phyloP scores from a whole-genome alignment of 2,888 invertebrate species.

The Plusia festucae region DNA sequence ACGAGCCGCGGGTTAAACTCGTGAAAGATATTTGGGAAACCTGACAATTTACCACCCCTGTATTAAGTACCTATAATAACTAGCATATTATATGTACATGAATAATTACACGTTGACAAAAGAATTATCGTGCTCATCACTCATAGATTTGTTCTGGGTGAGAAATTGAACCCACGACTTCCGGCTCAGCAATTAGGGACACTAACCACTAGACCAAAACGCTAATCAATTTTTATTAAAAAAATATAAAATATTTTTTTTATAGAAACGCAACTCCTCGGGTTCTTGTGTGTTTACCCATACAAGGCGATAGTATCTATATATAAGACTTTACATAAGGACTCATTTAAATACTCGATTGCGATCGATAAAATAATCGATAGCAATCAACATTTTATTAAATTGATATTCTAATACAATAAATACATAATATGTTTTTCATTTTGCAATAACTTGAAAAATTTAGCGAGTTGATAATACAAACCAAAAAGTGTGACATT shows the following conservation, averaged over 20 bases:
- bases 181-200: too few relatives aligned
- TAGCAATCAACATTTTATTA: slow-evolving; percentile 26
- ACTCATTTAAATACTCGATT: slow-evolving; percentile 37
- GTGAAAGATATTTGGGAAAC: slow-evolving; percentile 12
- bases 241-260: too few relatives aligned
- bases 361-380: slow-evolving; percentile 20
- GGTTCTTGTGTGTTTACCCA: not conserved
- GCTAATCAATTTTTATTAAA: too few relatives aligned
- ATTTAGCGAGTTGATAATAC: too few relatives aligned
- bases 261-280: not conserved
- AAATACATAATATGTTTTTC: not conserved
- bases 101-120: not conserved
- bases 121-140: too few relatives aligned
- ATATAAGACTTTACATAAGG: slow-evolving; percentile 17
- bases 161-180: too few relatives aligned
- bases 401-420: slow-evolving; percentile 23
- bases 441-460: not conserved
- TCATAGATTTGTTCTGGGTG: too few relatives aligned
- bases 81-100: not conserved
- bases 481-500: not conserved
- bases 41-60: not conserved
- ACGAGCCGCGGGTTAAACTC: not conserved
- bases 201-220: too few relatives aligned
- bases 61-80: not conserved
- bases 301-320: slow-evolving; percentile 35